Percentiles rank a stretch among this genome's conserved stretches.
phyloP scores from a whole-genome alignment of 2,888 invertebrate species.

The Cryptocheilus praepositus region DNA sequence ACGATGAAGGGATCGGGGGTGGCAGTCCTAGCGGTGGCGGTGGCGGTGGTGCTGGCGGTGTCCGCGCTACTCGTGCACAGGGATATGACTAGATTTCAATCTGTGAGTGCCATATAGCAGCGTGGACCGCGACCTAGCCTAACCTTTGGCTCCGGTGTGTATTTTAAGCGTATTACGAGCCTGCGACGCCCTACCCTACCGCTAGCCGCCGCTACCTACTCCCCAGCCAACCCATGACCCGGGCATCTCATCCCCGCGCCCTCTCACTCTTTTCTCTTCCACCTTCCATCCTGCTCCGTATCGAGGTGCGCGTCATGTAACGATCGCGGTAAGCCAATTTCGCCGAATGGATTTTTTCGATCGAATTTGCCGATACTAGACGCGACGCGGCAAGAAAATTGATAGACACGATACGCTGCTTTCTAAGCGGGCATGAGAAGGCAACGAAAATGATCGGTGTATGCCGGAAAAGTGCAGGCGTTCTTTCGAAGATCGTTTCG shows the following conservation, averaged over 20 bases:
- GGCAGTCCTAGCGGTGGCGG: background rate
- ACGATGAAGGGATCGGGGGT: background rate
- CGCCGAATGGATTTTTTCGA: slow-evolving; percentile 4
- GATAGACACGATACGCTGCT: too few relatives aligned
- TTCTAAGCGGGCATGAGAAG: too few relatives aligned
- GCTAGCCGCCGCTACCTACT: background rate
- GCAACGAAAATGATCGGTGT: too few relatives aligned
- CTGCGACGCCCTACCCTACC: background rate
- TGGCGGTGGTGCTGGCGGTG: too few relatives aligned
- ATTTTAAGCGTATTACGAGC: slow-evolving; percentile 38
- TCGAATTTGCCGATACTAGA: background rate
- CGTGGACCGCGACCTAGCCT: slow-evolving; percentile 38
- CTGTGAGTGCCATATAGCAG: slow-evolving; percentile 33
- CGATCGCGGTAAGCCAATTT: slow-evolving; percentile 3
- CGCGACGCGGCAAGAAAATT: background rate
- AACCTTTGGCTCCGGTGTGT: slow-evolving; percentile 35
- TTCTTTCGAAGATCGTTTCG: background rate
- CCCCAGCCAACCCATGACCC: background rate
- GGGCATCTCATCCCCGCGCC: background rate
- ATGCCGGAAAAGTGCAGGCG: too few relatives aligned
- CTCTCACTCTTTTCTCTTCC: too few relatives aligned
- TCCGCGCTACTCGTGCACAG: background rate
- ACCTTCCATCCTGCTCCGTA: background rate
- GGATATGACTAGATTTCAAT: slow-evolving; percentile 60
- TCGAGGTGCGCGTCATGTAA: background rate